Percentiles rank a stretch among this genome's conserved stretches.
phyloP scores from a whole-genome alignment of 1,140 invertebrate genomes.

The Drosophila pallidifrons region DNA sequence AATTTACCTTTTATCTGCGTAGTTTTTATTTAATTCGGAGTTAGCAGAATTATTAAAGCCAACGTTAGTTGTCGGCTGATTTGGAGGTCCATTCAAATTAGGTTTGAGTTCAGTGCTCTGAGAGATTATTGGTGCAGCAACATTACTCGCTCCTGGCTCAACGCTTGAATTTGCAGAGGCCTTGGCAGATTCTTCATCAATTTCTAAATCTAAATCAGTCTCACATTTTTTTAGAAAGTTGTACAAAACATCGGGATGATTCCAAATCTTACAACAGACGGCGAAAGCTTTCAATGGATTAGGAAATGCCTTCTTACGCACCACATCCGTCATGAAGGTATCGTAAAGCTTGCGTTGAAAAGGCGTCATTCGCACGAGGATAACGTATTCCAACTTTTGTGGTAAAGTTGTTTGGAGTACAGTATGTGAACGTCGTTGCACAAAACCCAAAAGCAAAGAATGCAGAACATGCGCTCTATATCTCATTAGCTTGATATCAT shows the following conservation, averaged over 20 bases:
- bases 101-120: constrained; percentile 24
- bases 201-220: constrained; percentile 96
- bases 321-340: constrained; percentile 96
- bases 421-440: constrained; percentile 95
- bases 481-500: constrained; percentile 95
- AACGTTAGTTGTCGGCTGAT: neutral
- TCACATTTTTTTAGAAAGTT: constrained; percentile 94
- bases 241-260: constrained; percentile 98
- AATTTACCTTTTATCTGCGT: constrained; percentile 33
- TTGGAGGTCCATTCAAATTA: neutral
- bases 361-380: constrained; percentile 94
- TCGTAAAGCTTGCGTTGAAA: constrained; percentile 95
- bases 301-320: constrained; percentile 93
- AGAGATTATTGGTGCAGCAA: constrained; percentile 19
- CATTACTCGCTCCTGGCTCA: constrained; percentile 45
- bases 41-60: constrained; percentile 22
- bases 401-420: constrained; percentile 95
- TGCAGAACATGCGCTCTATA: constrained; percentile 96
- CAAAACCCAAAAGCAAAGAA: constrained; percentile 95
- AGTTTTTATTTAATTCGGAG: constrained; percentile 37
- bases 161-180: constrained; percentile 35
- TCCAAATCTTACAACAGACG: constrained; percentile 99
- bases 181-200: constrained; percentile 86
- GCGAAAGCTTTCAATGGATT: constrained; percentile 99
- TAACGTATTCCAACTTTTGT: constrained; percentile 96